These are phyloP conservation scores for Pangasius djambal DNA, from an alignment of 2,797 vertebrate species.

Conservation along the genomic window DNA sequence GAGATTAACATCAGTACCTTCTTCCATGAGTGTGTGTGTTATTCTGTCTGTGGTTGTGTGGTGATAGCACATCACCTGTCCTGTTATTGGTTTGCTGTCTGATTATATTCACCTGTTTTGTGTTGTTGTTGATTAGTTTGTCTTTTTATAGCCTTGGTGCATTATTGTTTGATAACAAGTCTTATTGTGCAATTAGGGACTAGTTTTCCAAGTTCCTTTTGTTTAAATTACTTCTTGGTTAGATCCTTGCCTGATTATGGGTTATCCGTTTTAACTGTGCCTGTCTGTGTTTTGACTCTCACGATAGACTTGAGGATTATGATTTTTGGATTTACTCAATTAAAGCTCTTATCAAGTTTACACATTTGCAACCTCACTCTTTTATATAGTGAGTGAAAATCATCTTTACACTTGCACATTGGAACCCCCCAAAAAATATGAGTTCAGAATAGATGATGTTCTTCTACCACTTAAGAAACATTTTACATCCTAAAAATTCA, in stretches of 20 bases:
- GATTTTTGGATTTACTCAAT: background rate
- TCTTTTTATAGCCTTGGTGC: background rate
- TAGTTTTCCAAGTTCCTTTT: background rate
- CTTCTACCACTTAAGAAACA: background rate
- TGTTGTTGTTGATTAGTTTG: background rate
- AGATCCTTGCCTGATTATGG: background rate
- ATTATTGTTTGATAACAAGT: background rate
- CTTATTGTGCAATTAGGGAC: background rate
- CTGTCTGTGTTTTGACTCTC: background rate
- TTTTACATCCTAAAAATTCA: background rate
- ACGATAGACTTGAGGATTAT: background rate
- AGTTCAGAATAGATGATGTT: background rate
- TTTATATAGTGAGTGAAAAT: background rate
- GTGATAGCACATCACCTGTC: background rate
- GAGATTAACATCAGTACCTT: background rate
- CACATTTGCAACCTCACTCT: background rate
- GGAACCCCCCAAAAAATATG: background rate
- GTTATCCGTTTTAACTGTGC: background rate
- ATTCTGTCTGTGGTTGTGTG: background rate
- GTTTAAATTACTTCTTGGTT: background rate
- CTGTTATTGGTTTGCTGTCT: background rate
- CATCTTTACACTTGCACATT: background rate
- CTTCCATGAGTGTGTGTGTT: background rate
- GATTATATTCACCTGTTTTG: background rate
- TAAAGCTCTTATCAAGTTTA: background rate